A percentile compares a stretch with the other conserved stretches of the same genome.
Evolutionary conservation across 2,797 vertebrate species (phyloP).

Genomic region (Premnoplex brunnescens): DNA sequence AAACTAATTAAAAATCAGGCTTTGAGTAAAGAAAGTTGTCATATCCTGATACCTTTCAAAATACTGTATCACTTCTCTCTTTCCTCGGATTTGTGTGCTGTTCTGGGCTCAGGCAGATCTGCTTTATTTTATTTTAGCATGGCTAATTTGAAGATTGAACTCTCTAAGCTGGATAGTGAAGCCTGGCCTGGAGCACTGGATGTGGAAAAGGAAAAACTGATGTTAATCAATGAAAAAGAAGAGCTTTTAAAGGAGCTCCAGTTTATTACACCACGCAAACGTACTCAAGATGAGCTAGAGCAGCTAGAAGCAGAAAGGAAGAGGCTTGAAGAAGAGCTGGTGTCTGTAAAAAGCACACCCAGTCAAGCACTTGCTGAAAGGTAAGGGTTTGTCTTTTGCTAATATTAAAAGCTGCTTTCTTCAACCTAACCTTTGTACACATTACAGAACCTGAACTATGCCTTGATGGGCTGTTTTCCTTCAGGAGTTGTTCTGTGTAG

Average conservation of each 20-base stretch:
- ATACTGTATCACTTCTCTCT: background rate
- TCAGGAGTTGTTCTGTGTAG: background rate
- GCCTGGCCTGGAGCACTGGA: constrained; percentile 83
- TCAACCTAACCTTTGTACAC: background rate
- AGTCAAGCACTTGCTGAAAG: constrained; percentile 81
- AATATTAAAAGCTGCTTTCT: background rate
- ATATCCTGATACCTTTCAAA: background rate
- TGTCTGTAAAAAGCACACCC: constrained; percentile 72
- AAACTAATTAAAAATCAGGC: background rate
- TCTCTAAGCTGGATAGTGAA: constrained; percentile 82
- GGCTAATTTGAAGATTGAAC: constrained; percentile 86
- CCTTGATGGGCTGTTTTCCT: background rate
- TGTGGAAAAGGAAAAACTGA: constrained; percentile 82
- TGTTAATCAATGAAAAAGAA: constrained; percentile 85
- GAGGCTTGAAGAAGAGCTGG: constrained; percentile 81
- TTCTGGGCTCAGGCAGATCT: background rate
- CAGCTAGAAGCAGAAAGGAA: constrained; percentile 79
- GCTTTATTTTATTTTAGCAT: constrained; percentile 73
- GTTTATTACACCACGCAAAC: constrained; percentile 79
- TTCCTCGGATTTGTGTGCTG: background rate
- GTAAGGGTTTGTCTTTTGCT: constrained; percentile 49
- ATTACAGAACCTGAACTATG: background rate
- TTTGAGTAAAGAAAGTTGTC: background rate
- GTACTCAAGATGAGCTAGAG: constrained; percentile 76
- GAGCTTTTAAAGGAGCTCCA: constrained; percentile 85